phyloP scores from a whole-genome alignment of 2,888 invertebrate species.

The Pyrgus malvae region DNA sequence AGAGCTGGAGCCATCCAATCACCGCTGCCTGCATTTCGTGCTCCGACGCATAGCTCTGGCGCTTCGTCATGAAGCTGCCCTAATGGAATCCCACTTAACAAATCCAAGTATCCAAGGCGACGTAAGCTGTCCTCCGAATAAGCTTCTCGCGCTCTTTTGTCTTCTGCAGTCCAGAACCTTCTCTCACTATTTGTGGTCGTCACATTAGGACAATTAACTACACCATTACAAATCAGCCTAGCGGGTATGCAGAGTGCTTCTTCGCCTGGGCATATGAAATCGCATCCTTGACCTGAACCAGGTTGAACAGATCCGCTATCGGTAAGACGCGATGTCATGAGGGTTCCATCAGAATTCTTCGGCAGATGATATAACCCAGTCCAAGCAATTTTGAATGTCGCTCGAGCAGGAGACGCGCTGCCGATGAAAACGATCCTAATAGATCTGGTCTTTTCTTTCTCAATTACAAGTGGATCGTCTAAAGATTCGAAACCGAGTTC shows the following conservation, averaged over 20 bases:
- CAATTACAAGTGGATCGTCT: conserved; percentile 78
- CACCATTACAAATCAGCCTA: conserved; percentile 92
- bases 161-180: conserved; percentile 73
- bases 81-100: conserved; percentile 61
- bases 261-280: conserved; percentile 93
- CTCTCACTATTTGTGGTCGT: conserved; percentile 72
- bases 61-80: conserved; percentile 88
- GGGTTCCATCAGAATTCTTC: conserved; percentile 89
- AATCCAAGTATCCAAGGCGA: conserved; percentile 80
- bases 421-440: conserved; percentile 88
- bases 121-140: conserved; percentile 83
- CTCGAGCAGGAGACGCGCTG: conserved; percentile 90
- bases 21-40: conserved; percentile 67
- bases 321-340: conserved; percentile 89
- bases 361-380: conserved; percentile 94
- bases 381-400: conserved; percentile 94
- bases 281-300: conserved; percentile 84
- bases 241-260: conserved; percentile 92
- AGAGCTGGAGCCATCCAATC: conserved; percentile 84
- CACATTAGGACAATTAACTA: conserved; percentile 92
- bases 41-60: conserved; percentile 85
- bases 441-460: conserved; percentile 83
- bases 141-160: conserved; percentile 76
- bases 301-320: conserved; percentile 74
- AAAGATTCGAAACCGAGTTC: conserved; percentile 85